A percentile compares a stretch with the other conserved stretches of the same genome.
Evolutionary conservation across 2,113 vertebrate genomes (phyloP).

Genomic region (Hypomesus transpacificus): DNA sequence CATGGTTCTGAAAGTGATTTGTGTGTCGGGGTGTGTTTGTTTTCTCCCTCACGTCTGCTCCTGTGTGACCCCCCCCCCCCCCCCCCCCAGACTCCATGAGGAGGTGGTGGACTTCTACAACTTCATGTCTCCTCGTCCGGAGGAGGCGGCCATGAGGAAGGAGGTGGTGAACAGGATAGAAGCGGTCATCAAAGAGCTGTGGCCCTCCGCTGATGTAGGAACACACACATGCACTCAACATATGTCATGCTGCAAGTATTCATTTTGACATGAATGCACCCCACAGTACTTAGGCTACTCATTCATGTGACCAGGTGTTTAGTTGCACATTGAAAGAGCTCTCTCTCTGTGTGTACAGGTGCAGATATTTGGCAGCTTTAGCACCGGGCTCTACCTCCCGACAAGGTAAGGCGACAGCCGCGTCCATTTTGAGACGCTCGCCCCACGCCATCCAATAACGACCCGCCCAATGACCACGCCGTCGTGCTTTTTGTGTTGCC

Average conservation of each 20-base stretch:
- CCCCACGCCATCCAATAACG: too few species aligned
- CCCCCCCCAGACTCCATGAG: slow-evolving; percentile 83
- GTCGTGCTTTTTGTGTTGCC: slow-evolving; percentile 3
- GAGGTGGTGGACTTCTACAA: slow-evolving; percentile 98
- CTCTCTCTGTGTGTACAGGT: slow-evolving; percentile 72
- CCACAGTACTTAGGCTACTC: too few species aligned
- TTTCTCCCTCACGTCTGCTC: background rate
- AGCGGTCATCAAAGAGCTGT: slow-evolving; percentile 93
- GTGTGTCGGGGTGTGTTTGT: background rate
- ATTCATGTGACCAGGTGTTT: too few species aligned
- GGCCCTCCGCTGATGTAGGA: slow-evolving; percentile 92
- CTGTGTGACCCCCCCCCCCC: slow-evolving; percentile 29
- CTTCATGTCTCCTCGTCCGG: slow-evolving; percentile 95
- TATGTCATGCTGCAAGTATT: background rate
- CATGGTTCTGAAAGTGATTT: background rate
- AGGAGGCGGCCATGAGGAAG: slow-evolving; percentile 94
- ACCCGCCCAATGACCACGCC: background rate
- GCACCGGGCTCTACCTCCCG: slow-evolving; percentile 95
- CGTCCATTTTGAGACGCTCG: background rate
- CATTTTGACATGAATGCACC: too few species aligned
- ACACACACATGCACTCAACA: slow-evolving; percentile 25
- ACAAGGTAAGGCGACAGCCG: slow-evolving; percentile 81
- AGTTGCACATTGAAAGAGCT: background rate
- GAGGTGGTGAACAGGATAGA: slow-evolving; percentile 96
- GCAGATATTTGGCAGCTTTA: slow-evolving; percentile 98